A percentile compares a stretch with the other conserved stretches of the same genome.
Conservation (phyloP, 2,113 vertebrate species). For the Gasterosteus aculeatus region DNA sequence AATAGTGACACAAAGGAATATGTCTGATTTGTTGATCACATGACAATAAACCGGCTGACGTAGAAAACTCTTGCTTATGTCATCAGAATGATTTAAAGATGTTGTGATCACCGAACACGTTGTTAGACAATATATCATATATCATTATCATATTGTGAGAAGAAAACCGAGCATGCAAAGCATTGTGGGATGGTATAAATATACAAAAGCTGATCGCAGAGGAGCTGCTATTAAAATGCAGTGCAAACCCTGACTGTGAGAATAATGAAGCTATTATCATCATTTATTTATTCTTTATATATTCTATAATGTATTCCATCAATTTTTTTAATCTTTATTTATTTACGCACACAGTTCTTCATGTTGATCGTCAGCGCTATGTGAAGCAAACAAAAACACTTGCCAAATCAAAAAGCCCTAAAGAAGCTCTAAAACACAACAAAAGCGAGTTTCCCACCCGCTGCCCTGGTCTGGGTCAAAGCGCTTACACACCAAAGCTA, state of each 20-base stretch:
- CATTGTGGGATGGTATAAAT: background rate
- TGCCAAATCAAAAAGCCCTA: background rate
- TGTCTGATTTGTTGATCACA: background rate
- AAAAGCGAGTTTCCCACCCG: background rate
- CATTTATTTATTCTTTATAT: constrained; percentile 6
- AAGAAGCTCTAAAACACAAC: background rate
- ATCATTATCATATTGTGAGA: background rate
- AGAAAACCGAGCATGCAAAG: background rate
- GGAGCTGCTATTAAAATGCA: constrained; percentile 30
- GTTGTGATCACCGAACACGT: background rate
- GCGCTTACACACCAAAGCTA: constrained; percentile 26
- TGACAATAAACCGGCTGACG: background rate
- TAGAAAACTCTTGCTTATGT: background rate
- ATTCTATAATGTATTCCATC: background rate
- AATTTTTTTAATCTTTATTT: background rate
- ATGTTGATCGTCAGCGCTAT: constrained; percentile 22
- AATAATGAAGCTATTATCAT: constrained; percentile 14
- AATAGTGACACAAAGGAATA: background rate
- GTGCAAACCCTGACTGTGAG: background rate
- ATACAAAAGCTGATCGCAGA: constrained; percentile 27
- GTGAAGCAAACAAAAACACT: constrained; percentile 7
- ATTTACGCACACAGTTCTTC: background rate
- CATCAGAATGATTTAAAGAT: background rate
- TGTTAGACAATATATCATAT: background rate
- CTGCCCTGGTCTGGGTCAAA: constrained; percentile 1